Evolutionary conservation across 2,113 vertebrate species (phyloP).

Genomic region (Macrotus californicus): DNA sequence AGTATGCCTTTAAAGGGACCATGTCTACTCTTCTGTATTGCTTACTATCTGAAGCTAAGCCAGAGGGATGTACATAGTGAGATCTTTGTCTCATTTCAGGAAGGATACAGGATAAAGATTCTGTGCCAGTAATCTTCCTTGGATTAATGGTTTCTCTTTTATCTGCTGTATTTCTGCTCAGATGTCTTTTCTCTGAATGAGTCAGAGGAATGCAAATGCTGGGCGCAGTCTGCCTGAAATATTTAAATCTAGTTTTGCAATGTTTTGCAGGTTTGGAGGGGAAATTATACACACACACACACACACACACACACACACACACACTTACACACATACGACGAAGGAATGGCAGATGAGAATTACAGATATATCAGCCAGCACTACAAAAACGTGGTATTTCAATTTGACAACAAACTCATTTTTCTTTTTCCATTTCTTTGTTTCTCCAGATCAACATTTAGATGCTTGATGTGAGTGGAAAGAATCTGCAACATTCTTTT

Average conservation of each 20-base stretch:
- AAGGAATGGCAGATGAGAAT: slow-evolving; percentile 79
- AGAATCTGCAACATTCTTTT: slow-evolving; percentile 74
- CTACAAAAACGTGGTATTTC: slow-evolving; percentile 68
- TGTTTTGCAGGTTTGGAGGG: slow-evolving; percentile 82
- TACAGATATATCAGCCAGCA: slow-evolving; percentile 77
- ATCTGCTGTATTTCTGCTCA: slow-evolving; percentile 98
- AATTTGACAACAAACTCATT: slow-evolving; percentile 78
- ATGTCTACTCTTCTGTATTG: slow-evolving; percentile 77
- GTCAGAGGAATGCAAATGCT: slow-evolving; percentile 99
- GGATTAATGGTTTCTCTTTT: slow-evolving; percentile 99
- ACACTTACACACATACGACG: slow-evolving; percentile 54
- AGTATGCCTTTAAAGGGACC: slow-evolving; percentile 77
- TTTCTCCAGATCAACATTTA: slow-evolving; percentile 74
- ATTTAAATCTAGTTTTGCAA: slow-evolving; percentile 86
- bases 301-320: slow-evolving; percentile 63
- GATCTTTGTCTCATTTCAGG: slow-evolving; percentile 88
- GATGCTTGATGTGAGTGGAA: slow-evolving; percentile 69
- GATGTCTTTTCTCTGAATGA: slow-evolving; percentile 96
- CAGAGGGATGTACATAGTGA: slow-evolving; percentile 85
- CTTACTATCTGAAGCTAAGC: slow-evolving; percentile 85
- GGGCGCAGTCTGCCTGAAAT: slow-evolving; percentile 82
- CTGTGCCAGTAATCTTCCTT: slow-evolving; percentile 97
- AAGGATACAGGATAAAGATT: slow-evolving; percentile 95
- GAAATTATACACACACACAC: slow-evolving; percentile 53
- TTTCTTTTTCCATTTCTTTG: slow-evolving; percentile 64